Conservation (phyloP, 2,113 vertebrate genomes). For the Tichodroma muraria region DNA sequence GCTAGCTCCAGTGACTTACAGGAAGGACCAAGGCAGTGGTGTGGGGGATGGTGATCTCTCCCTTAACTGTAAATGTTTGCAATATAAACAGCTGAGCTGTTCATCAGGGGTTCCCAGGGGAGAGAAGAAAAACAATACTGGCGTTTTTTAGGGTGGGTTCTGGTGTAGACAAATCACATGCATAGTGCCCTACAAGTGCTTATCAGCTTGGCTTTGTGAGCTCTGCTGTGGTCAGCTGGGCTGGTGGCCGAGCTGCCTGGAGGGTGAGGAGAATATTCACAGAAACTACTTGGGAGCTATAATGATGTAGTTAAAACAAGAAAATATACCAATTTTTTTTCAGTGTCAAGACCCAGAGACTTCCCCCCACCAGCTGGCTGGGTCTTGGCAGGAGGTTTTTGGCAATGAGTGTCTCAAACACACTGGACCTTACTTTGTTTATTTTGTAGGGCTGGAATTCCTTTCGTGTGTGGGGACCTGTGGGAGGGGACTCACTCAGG, state of each 20-base stretch:
- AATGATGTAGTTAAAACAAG: background rate
- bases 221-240: background rate
- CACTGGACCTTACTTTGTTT: background rate
- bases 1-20: background rate
- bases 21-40: background rate
- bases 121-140: background rate
- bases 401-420: background rate
- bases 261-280: background rate
- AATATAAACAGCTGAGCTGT: background rate
- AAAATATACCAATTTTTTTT: background rate
- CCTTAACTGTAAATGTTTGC: background rate
- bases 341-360: background rate
- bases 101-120: background rate
- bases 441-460: background rate
- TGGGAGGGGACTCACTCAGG: background rate
- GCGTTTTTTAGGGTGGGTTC: background rate
- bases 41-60: background rate
- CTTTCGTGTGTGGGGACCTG: rapidly evolving
- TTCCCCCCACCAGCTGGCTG: background rate
- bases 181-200: background rate
- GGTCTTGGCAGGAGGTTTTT: background rate
- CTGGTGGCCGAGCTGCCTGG: background rate
- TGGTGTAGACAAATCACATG: background rate
- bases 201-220: background rate
- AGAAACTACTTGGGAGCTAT: background rate